Conservation (phyloP, 2,113 vertebrate genomes). For the Catharus minimus region DNA sequence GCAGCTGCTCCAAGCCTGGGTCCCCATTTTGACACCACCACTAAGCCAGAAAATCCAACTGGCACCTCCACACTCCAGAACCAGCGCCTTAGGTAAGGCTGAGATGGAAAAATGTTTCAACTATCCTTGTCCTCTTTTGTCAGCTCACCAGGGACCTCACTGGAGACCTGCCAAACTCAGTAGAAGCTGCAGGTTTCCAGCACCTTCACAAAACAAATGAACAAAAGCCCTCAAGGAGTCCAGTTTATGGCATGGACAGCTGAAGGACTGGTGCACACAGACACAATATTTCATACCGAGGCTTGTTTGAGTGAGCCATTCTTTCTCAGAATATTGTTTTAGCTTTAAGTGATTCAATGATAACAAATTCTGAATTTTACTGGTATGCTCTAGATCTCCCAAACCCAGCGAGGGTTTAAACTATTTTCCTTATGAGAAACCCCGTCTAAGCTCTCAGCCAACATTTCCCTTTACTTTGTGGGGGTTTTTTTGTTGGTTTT, state of each 20-base stretch:
- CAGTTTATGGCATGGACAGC: neutral
- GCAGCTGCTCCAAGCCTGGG: neutral
- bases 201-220: neutral
- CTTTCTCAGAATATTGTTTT: neutral
- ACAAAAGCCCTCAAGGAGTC: neutral
- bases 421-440: neutral
- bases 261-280: neutral
- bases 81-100: neutral
- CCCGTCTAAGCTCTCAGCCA: neutral
- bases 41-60: neutral
- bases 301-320: neutral
- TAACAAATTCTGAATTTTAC: slow-evolving; percentile 10
- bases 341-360: neutral
- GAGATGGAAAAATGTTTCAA: slow-evolving; percentile 1
- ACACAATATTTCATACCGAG: neutral
- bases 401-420: neutral
- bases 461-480: neutral
- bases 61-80: neutral
- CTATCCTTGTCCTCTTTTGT: neutral
- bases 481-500: neutral
- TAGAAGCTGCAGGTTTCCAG: neutral
- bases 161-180: neutral
- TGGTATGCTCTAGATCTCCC: neutral
- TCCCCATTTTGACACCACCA: neutral
- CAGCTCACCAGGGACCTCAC: neutral